Percentiles rank a stretch among this genome's conserved stretches.
Conservation (phyloP, 92 coral and sea anemone species). For the Paramuricea clavata region DNA sequence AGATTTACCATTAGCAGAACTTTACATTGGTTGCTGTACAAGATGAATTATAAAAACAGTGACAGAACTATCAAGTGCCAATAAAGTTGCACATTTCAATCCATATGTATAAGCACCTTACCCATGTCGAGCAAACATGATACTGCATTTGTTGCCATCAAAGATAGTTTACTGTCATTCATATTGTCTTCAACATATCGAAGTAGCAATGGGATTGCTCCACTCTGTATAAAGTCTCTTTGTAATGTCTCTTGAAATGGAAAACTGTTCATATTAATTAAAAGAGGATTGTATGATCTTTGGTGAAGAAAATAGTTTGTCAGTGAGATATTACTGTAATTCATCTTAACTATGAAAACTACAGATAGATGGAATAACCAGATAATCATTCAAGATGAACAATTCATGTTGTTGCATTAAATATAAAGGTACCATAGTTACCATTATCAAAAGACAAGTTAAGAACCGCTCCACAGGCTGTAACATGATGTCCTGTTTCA, state of each 20-base stretch:
- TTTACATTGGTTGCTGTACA: too few species aligned
- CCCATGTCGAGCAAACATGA: slow-evolving; percentile 78
- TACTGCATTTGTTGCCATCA: slow-evolving; percentile 89
- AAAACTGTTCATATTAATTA: too few species aligned
- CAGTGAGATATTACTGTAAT: too few species aligned
- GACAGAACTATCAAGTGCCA: too few species aligned
- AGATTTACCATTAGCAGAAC: too few species aligned
- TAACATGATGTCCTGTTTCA: slow-evolving; percentile 77
- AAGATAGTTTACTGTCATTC: slow-evolving; percentile 67
- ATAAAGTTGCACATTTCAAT: neutral
- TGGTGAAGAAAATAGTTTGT: too few species aligned
- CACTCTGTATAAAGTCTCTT: slow-evolving; percentile 76
- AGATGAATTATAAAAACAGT: too few species aligned
- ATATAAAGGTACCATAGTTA: slow-evolving; percentile 19
- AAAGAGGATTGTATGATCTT: too few species aligned
- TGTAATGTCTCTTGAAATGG: slow-evolving; percentile 80
- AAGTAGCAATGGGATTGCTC: slow-evolving; percentile 85
- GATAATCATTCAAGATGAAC: neutral
- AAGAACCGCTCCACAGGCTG: slow-evolving; percentile 91
- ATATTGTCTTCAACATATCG: slow-evolving; percentile 76
- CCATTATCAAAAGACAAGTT: slow-evolving; percentile 92
- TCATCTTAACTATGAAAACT: too few species aligned
- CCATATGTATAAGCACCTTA: slow-evolving; percentile 12
- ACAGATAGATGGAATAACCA: too few species aligned
- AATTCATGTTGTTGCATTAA: neutral